A percentile compares a stretch with the other conserved stretches of the same genome.
These are phyloP conservation scores for Calcarius lapponicus DNA, from an alignment of 2,797 vertebrate genomes.

Conservation along the genomic window DNA sequence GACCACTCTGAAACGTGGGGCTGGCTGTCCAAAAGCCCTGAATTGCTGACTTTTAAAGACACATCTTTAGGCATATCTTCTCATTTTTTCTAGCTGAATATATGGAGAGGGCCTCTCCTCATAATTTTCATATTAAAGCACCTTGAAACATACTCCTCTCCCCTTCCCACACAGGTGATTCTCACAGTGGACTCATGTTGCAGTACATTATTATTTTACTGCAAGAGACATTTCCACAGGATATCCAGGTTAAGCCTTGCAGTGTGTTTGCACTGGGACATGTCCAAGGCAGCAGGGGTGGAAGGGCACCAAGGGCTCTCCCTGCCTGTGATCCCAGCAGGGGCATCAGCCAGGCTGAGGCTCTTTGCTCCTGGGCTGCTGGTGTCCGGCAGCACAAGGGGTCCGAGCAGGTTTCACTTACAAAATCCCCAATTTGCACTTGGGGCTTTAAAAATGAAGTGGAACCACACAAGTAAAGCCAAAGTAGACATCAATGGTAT, in stretches of 20 bases:
- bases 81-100: background rate
- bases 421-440: background rate
- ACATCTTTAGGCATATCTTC: background rate
- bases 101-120: fast-evolving
- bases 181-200: background rate
- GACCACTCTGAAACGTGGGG: background rate
- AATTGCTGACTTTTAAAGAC: background rate
- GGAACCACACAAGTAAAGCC: background rate
- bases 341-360: background rate
- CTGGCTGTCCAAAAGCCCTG: background rate
- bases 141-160: background rate
- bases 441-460: background rate
- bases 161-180: background rate
- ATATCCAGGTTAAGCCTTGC: background rate
- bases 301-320: background rate
- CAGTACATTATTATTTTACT: background rate
- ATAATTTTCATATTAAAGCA: background rate
- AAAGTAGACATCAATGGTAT: background rate
- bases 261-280: background rate
- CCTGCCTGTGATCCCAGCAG: fast-evolving
- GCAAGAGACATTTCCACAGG: background rate
- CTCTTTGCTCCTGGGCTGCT: background rate
- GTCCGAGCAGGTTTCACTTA: fast-evolving
- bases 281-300: background rate
- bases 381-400: background rate